Base-by-base conservation (phyloP, 2,888 invertebrate species). In the Heliconius aoede region DNA sequence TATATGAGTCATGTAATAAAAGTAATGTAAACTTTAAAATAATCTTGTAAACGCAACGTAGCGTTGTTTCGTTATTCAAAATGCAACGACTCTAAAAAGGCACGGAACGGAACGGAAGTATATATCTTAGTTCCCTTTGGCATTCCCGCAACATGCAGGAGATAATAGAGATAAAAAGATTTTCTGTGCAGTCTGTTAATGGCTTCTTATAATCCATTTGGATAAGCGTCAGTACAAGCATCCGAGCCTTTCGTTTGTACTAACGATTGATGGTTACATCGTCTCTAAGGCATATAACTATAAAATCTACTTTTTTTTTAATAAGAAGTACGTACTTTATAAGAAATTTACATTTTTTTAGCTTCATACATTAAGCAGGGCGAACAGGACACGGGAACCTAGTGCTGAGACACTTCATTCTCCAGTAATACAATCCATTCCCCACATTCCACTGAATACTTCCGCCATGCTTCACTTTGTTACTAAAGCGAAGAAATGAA, bases 221-320 rank as follows among this genome's bases (percentile, higher is more conserved):
- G 46, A 26, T 28, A 51, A 51, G n/a, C 15, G 28, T 40, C 3
- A 7, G 64, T 51, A 28, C 40, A 51, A 26, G 46, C 26, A 26
- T 68, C 46, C 26, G 1, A 68, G 68, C 4, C n/a, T 26, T 8
- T 68, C 40, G 36, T 67, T 40, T 18, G 5, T 8, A 46, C 68
- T 68, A 46, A 68, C 46, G 68, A 68, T 68, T 68, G 68, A 68
- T 68, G 24, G 11, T 64, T 64, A 32, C 21, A n/a, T 21, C 28
- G 28, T 30, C 21, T 62, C 30, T 62, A 11, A 21, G 30, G 28
- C 30, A 30, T 62, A 46, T 2, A 46, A 46, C 7, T 46, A 46
- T 46, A 2, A 46, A 46, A 46, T 18, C 18, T 5, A 18, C 7
- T 18, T 5, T 46, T 18, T 46, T 40, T 4, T 40, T 40, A n/a